A percentile compares a stretch with the other conserved stretches of the same genome.
Conservation (phyloP, 2,113 vertebrate genomes). For the Calonectris borealis region DNA sequence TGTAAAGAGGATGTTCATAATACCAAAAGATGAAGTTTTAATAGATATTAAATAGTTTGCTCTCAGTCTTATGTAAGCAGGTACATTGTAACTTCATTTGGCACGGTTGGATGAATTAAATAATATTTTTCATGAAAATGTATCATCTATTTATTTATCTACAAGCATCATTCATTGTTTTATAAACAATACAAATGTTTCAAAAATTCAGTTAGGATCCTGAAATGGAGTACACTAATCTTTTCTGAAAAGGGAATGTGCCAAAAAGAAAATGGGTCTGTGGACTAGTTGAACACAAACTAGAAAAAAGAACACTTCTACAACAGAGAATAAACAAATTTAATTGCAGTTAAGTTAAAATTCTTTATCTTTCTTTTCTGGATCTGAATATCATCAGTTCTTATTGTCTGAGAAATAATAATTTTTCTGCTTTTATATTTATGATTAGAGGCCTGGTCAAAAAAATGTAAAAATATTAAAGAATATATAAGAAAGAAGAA, state of each 20-base stretch:
- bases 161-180: background rate
- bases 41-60: background rate
- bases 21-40: background rate
- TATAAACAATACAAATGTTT: background rate
- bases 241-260: background rate
- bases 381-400: background rate
- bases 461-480: background rate
- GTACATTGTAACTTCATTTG: background rate
- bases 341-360: background rate
- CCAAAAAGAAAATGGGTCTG: background rate
- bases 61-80: background rate
- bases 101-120: background rate
- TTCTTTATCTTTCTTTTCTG: background rate
- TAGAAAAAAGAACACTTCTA: background rate
- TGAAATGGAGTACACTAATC: background rate
- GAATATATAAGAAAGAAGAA: background rate
- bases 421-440: background rate
- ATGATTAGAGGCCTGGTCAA: background rate
- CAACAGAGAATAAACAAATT: background rate
- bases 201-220: background rate
- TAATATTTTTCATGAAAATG: background rate
- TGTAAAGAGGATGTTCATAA: background rate
- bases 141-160: background rate
- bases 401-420: background rate
- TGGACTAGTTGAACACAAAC: background rate